Base-by-base conservation (phyloP, 2,797 vertebrate species). In the Tenualosa thibaudeaui region DNA sequence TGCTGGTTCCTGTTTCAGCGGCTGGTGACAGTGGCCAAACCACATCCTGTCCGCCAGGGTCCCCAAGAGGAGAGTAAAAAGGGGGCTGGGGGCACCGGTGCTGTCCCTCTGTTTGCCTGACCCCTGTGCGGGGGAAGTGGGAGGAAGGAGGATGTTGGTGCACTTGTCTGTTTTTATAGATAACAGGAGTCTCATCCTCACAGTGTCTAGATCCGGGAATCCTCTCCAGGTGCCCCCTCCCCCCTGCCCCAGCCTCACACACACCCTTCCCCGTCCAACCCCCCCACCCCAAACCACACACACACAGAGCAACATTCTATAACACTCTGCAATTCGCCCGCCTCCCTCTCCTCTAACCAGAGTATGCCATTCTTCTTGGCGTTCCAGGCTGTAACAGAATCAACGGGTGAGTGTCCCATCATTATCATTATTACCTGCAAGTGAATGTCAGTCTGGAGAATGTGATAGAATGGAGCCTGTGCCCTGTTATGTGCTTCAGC, bases 131-230 rank as follows among this genome's bases (percentile, higher is more conserved):
- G 92, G 86, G 92, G 87, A 87, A 1, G 90, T 89, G 65, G 71
- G 71, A 94, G 94, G 95, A 96, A 96, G 95, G 92, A 95, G 94
- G 94, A 95, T 91, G 86, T 87, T 78, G 24, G 91, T 83, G 91
- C 92, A 81, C 84, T 89, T 37, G 88, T 92, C 93, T 95, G 93
- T 92, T 94, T 88, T 89, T 82, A 81, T 84, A 95, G 95, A 96
- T 95, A 95, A 95, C 92, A 49, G 1, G 84, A 83, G 84, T 82
- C 82, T 90, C 86, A 81, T 86, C 91, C 89, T 86, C 7, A 78
- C 71, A 78, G 37, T 5, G 40, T 78, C 17, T 46, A 22, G 71
- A 78, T 78, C 71, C 40, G 40, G 71, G 26, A 71, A 15, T 71
- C 19, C 71, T 19, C 71, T 46, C 71, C 65, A 71, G 65, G 65